Conservation (phyloP, 2,888 invertebrate genomes). For the Troides aeacus region DNA sequence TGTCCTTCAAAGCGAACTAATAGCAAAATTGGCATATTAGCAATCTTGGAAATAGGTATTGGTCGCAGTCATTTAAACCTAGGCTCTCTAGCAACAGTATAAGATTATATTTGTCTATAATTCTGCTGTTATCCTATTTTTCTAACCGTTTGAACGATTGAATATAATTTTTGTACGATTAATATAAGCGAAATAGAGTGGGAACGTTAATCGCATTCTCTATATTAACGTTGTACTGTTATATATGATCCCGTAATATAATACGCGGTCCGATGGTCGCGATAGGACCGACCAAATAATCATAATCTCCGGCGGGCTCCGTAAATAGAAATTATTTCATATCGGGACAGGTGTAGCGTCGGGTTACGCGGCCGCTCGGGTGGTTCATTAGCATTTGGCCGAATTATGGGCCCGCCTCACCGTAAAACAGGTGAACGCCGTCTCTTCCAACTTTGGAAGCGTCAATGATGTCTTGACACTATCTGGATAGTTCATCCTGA, state of each 20-base stretch:
- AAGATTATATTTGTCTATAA: no score
- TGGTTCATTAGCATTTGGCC: slow-evolving; percentile 66
- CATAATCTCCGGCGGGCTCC: slow-evolving; percentile 70
- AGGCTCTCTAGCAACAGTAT: no score
- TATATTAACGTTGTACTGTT: slow-evolving; percentile 60
- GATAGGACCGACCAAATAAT: slow-evolving; percentile 68
- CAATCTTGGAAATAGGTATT: no score
- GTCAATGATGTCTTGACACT: slow-evolving; percentile 58
- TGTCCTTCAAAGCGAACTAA: no score
- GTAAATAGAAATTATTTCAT: slow-evolving; percentile 75
- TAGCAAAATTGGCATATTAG: no score
- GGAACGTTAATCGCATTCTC: slow-evolving; percentile 35
- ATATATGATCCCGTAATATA: slow-evolving; percentile 66
- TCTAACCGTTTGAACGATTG: no score
- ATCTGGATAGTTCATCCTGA: slow-evolving; percentile 58
- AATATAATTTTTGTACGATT: no score
- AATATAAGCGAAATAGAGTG: not conserved
- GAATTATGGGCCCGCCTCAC: slow-evolving; percentile 59
- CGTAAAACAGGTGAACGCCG: slow-evolving; percentile 61
- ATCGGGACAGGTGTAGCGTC: slow-evolving; percentile 73
- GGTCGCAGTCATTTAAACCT: no score
- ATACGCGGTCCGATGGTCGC: slow-evolving; percentile 64
- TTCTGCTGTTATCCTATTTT: no score
- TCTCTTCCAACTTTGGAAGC: slow-evolving; percentile 55
- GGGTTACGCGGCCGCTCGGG: slow-evolving; percentile 56